These are phyloP conservation scores for Brachyopa scutellaris DNA, from an alignment of 2,888 invertebrate species.

Conservation along the genomic window DNA sequence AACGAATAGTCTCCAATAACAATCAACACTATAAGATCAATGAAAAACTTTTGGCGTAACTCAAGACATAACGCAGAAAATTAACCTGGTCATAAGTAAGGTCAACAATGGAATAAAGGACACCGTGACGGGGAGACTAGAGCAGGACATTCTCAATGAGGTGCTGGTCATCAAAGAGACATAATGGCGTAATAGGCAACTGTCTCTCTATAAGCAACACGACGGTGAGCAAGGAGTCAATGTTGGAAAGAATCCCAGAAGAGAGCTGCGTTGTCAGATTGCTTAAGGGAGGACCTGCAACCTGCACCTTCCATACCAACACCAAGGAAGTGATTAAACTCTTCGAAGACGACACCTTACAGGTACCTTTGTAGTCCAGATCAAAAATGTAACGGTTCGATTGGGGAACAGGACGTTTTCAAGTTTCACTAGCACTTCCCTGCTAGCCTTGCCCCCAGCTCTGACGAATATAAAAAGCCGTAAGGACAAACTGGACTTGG, in stretches of 20 bases:
- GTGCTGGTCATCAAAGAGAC: conserved; percentile 30
- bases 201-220: conserved; percentile 33
- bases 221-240: conserved; percentile 28
- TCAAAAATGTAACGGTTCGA: no score
- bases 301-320: no score
- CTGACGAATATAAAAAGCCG: neutral
- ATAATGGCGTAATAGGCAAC: neutral
- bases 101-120: no score
- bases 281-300: no score
- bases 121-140: no score
- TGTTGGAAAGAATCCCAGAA: conserved; percentile 19
- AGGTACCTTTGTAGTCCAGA: no score
- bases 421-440: neutral
- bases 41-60: conserved; percentile 2
- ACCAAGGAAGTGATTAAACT: no score
- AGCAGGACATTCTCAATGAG: no score
- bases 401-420: no score
- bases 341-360: conserved; percentile 24
- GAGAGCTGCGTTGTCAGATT: conserved; percentile 29
- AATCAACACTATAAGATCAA: no score
- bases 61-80: neutral
- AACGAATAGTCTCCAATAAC: no score
- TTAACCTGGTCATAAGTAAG: conserved; percentile 20
- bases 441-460: neutral
- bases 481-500: neutral